phyloP scores from a whole-genome alignment of 2,888 invertebrate species.

The Danaus chrysippus region DNA sequence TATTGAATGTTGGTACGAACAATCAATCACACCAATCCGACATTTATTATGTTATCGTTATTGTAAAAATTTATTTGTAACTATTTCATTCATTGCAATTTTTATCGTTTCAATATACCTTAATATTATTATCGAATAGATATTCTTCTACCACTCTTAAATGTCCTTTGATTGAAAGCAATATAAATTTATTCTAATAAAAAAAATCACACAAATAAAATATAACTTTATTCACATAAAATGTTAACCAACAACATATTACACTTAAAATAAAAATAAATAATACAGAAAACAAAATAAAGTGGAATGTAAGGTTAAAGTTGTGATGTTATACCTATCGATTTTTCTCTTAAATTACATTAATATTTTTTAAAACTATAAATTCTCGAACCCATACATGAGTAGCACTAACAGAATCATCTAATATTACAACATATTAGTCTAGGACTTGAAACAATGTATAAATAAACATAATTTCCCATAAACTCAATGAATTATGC shows the following conservation, averaged over 20 bases:
- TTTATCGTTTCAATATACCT: constrained; percentile 42
- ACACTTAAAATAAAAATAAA: constrained; percentile 15
- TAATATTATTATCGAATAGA: constrained; percentile 29
- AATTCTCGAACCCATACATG: constrained; percentile 51
- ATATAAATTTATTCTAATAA: constrained; percentile 17
- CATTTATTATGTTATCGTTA: constrained; percentile 28
- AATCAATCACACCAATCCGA: constrained; percentile 24
- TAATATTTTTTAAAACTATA: constrained; percentile 40
- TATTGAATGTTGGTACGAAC: constrained; percentile 31
- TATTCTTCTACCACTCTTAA: constrained; percentile 27
- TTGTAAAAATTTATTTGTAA: constrained; percentile 50
- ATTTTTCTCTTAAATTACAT: constrained; percentile 49
- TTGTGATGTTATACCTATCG: constrained; percentile 50
- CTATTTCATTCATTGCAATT: constrained; percentile 48
- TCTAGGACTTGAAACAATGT: constrained; percentile 22
- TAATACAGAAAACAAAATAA: constrained; percentile 29
- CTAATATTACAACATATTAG: constrained; percentile 17
- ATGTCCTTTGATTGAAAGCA: constrained; percentile 35
- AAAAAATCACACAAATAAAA: constrained; percentile 1
- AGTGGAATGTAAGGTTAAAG: constrained; percentile 59
- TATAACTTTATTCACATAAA: constrained; percentile 11
- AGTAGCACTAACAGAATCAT: constrained; percentile 48
- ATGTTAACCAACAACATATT: constrained; percentile 10
- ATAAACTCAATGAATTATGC: constrained; percentile 13
- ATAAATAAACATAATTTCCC: constrained; percentile 3